Conservation (phyloP, 37 sponge, comb jelly and placozoan species). For the Oscarella lobularis region DNA sequence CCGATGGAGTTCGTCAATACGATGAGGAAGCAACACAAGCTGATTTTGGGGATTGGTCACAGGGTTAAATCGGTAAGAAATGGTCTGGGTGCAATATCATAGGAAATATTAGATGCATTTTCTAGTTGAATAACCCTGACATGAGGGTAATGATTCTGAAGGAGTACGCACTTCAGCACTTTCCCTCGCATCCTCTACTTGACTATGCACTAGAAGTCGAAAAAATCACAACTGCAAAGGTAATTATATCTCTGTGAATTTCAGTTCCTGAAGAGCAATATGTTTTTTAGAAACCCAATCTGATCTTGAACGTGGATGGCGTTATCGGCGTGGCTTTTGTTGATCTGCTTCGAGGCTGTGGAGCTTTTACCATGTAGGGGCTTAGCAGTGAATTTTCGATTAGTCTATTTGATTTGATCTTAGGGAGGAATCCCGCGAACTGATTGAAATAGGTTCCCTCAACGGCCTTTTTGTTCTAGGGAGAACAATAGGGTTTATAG, state of each 20-base stretch:
- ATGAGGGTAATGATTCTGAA: slow-evolving; percentile 80
- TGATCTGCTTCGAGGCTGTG: slow-evolving; percentile 76
- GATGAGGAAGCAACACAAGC: slow-evolving; percentile 81
- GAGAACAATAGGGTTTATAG: slow-evolving; percentile 87
- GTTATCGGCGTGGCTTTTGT: slow-evolving; percentile 86
- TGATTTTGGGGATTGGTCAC: slow-evolving; percentile 96
- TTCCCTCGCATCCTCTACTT: slow-evolving; percentile 79
- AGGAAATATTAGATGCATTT: not conserved
- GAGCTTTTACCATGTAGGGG: slow-evolving; percentile 66
- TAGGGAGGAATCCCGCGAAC: slow-evolving; percentile 82
- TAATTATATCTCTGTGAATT: not conserved
- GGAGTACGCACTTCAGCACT: slow-evolving; percentile 71
- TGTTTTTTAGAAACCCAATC: slow-evolving; percentile 75
- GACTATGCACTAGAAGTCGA: slow-evolving; percentile 90
- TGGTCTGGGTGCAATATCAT: not conserved
- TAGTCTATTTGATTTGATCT: slow-evolving; percentile 5
- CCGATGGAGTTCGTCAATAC: slow-evolving; percentile 98
- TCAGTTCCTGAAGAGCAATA: not conserved
- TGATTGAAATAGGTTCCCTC: slow-evolving; percentile 75
- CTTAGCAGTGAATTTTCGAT: no score
- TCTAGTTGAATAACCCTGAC: slow-evolving; percentile 80
- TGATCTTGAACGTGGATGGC: slow-evolving; percentile 97
- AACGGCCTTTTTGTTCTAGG: slow-evolving; percentile 95
- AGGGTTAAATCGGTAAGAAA: slow-evolving; percentile 85
- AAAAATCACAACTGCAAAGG: slow-evolving; percentile 93